Base-by-base conservation (phyloP, 2,888 invertebrate species). In the Microplitis deprimator region DNA sequence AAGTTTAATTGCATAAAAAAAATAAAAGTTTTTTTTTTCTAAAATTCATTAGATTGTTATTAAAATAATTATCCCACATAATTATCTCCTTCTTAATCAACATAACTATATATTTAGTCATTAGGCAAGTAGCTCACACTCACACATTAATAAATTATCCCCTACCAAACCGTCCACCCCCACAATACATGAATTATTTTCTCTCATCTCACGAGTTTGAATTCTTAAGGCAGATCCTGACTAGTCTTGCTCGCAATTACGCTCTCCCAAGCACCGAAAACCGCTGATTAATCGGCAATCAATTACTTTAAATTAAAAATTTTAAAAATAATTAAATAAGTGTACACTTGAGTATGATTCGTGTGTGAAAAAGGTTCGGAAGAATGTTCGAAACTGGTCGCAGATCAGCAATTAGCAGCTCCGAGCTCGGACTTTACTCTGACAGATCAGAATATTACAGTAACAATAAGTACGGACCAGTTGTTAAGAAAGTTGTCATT, bases 371-470 rank as follows among this genome's bases (percentile, higher is more conserved):
- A 73, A 69, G 69, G 68, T 68, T 38, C 20, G 72, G 77, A 81
- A 87, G 85, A 79, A 88, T 88, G 87, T 85, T 85, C 74, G 85
- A 86, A 75, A 85, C 86, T 62, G 85, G 84, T 79, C 83, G 89
- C 79, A 86, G 89, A 83, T 88, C 88, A 38, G 87, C 86, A 64
- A 88, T 88, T 77, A 90, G 87, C 81, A 88, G 87, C 61, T 90
- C 89, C 40, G 89, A 90, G 81, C 87, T 90, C 79, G 89, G 89
- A 75, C 84, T 90, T 41, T 90, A 90, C 76, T 88, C 88, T 38
- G 89, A 90, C 84, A 86, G 87, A 41, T 82, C 82, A 62, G 88
- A 88, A 81, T 84, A 83, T 70, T 87, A 88, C 77, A 84, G 81
- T 77, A 86, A 83, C 16, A 88, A 78, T 82, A 85, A 83, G 41